A percentile compares a stretch with the other conserved stretches of the same genome.
These are phyloP conservation scores for Andrena praecox DNA, from an alignment of 2,888 invertebrate species.

Conservation along the genomic window DNA sequence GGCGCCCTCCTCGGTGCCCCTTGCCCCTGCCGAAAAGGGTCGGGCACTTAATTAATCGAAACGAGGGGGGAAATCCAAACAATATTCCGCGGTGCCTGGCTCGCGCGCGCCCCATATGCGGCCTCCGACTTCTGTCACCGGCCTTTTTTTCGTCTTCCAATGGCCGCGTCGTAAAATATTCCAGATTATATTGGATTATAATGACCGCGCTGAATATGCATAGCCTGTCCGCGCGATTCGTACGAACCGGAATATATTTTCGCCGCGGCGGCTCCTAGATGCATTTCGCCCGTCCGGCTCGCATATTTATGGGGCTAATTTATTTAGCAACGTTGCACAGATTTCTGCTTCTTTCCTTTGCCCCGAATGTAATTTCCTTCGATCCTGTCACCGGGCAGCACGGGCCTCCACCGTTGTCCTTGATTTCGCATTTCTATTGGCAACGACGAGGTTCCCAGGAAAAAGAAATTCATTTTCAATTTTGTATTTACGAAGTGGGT, in stretches of 20 bases:
- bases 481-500: not conserved
- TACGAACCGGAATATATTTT: conserved; percentile 29
- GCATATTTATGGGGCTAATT: conserved; percentile 33
- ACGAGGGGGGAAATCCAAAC: conserved; percentile 54
- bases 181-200: conserved; percentile 57
- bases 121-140: conserved; percentile 18
- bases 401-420: too few species aligned
- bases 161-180: conserved; percentile 36
- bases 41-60: conserved; percentile 70
- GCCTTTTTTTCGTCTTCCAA: not conserved
- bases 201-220: conserved; percentile 59
- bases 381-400: not conserved
- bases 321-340: conserved; percentile 30
- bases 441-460: not conserved
- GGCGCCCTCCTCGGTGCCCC: conserved; percentile 43
- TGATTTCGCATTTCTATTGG: not conserved
- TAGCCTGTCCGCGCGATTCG: conserved; percentile 28
- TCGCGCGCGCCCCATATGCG: conserved; percentile 13
- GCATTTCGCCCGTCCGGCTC: not conserved
- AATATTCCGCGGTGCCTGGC: conserved; percentile 35
- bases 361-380: too few species aligned
- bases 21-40: conserved; percentile 58
- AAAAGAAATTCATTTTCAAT: not conserved
- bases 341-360: not conserved
- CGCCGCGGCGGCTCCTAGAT: conserved; percentile 5